These are phyloP conservation scores for Cyprinodon variegatus DNA, from an alignment of 2,113 vertebrate genomes.

Conservation along the genomic window DNA sequence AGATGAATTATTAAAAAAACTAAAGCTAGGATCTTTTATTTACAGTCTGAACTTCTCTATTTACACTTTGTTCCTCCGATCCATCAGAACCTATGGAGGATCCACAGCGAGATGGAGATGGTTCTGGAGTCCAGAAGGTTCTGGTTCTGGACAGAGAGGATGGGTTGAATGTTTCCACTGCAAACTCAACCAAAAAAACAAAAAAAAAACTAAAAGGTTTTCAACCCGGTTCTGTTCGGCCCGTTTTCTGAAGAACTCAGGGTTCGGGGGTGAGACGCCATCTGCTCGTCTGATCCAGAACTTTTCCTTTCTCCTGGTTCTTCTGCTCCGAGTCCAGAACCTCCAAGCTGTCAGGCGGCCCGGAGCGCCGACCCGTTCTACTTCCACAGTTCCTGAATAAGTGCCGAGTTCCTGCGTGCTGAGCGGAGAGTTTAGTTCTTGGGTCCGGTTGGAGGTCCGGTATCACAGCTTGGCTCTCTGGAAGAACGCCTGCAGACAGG, in stretches of 20 bases:
- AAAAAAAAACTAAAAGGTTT: constrained; percentile 11
- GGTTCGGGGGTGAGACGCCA: not conserved
- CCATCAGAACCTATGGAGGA: constrained; percentile 18
- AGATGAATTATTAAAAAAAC: constrained; percentile 27
- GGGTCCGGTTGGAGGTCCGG: constrained; percentile 44
- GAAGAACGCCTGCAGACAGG: constrained; percentile 87
- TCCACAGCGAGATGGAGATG: not conserved
- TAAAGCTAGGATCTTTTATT: constrained; percentile 63
- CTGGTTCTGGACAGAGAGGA: not conserved
- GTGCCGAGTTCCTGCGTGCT: constrained; percentile 57
- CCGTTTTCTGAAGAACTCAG: constrained; percentile 38
- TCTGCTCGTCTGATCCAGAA: not conserved
- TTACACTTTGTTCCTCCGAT: constrained; percentile 60
- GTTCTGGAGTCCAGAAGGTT: not conserved
- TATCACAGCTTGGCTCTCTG: constrained; percentile 91
- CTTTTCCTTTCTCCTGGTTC: not conserved
- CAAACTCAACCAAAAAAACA: constrained; percentile 48
- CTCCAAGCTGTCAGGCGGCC: constrained; percentile 22
- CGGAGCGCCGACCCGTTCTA: not conserved
- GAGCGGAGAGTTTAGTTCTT: constrained; percentile 40
- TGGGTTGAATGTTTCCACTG: constrained; percentile 41
- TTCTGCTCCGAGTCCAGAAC: not conserved
- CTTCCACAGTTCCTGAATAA: constrained; percentile 31
- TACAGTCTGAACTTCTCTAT: constrained; percentile 69
- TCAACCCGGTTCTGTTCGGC: constrained; percentile 17